phyloP scores from a whole-genome alignment of 2,888 invertebrate species.

The Ditula angustiorana region DNA sequence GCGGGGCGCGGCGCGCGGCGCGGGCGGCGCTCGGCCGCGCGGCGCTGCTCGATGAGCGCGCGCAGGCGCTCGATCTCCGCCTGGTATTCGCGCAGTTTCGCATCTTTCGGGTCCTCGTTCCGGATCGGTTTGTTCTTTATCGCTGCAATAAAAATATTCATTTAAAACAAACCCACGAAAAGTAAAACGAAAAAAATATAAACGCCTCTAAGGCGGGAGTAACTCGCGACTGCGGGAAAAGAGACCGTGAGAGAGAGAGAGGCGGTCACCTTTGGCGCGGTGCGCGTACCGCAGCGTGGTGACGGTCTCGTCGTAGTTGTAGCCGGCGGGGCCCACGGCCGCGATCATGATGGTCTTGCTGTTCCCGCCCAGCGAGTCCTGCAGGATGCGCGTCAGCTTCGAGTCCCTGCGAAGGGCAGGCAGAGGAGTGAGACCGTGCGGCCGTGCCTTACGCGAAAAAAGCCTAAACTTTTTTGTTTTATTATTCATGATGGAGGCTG shows the following conservation, averaged over 20 bases:
- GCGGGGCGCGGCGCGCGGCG: conserved; percentile 40
- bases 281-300: conserved; percentile 98
- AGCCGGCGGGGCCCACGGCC: conserved; percentile 98
- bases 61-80: conserved; percentile 94
- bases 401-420: conserved; percentile 95
- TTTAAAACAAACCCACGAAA: too few species aligned
- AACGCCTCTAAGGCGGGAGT: too few species aligned
- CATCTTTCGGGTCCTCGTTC: conserved; percentile 99
- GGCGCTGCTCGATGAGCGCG: conserved; percentile 74
- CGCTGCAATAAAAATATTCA: conserved; percentile 75
- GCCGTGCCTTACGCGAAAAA: too few species aligned
- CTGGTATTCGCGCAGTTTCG: conserved; percentile 97
- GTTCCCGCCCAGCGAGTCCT: conserved; percentile 99
- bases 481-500: too few species aligned
- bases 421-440: too few species aligned
- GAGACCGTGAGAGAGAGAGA: neutral
- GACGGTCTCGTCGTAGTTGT: conserved; percentile 98
- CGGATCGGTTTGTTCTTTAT: conserved; percentile 99
- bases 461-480: neutral
- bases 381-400: conserved; percentile 97
- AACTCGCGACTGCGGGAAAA: too few species aligned
- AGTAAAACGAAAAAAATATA: too few species aligned
- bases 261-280: conserved; percentile 91
- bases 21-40: conserved; percentile 57
- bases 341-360: conserved; percentile 99